Conservation (phyloP, 2,888 invertebrate genomes). For the Gortyna flavago region DNA sequence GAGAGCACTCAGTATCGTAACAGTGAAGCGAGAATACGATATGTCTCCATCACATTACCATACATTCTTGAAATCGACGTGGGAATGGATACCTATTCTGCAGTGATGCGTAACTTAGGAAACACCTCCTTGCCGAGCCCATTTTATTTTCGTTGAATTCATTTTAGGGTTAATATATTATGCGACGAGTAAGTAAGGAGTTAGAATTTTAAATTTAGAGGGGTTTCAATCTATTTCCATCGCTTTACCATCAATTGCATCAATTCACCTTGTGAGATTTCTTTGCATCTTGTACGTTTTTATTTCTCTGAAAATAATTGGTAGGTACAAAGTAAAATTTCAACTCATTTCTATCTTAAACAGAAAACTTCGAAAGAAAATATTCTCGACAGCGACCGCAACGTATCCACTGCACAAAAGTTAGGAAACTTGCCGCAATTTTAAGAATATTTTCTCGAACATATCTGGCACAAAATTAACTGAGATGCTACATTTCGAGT, state of each 20-base stretch:
- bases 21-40: conserved; percentile 82
- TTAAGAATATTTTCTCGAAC: conserved; percentile 56
- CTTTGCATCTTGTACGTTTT: not conserved
- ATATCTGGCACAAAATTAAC: conserved; percentile 54
- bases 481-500: conserved; percentile 56
- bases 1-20: conserved; percentile 78
- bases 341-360: not conserved
- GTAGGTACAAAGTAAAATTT: not conserved
- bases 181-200: conserved; percentile 41
- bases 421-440: conserved; percentile 26
- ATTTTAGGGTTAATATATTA: conserved; percentile 66
- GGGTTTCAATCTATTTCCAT: conserved; percentile 33
- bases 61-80: conserved; percentile 82
- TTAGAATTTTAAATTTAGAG: conserved; percentile 34
- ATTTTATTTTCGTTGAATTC: conserved; percentile 69
- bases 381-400: conserved; percentile 16
- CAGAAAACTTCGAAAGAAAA: conserved; percentile 29
- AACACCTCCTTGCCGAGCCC: conserved; percentile 73
- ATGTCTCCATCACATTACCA: conserved; percentile 87
- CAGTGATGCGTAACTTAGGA: conserved; percentile 79
- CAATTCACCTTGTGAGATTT: not conserved
- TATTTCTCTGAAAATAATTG: not conserved
- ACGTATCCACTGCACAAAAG: conserved; percentile 19
- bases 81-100: conserved; percentile 77
- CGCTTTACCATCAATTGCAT: conserved; percentile 3